Evolutionary conservation across 2,888 invertebrate genomes (phyloP), one percentile per base, ranked within the genome.

Genomic region (Griposia aprilina): DNA sequence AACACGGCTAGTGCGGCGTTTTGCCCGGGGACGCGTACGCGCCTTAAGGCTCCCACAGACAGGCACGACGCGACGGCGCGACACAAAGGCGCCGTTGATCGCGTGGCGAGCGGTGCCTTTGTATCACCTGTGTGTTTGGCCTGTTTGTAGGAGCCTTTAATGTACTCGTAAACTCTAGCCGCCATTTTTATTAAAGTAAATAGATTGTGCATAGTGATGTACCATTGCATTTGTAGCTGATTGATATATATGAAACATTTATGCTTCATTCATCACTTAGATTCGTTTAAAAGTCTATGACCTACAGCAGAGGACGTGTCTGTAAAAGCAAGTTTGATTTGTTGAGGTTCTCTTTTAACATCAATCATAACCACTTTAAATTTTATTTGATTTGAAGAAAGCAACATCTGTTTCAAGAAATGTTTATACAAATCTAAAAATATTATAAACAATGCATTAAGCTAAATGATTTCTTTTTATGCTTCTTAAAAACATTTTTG

Each of bases 311-410:
- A 73, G 30, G 75, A 57, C 62, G 74, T 66, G 41, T 73, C 41
- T 68, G 26, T 74, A 62, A 79, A 67, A 78, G 68, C 73, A 74
- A 75, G 62, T 76, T 82, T 80, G 45, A 77, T 77, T 85, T 79
- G 62, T 71, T 68, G 41, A 72, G 69, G 63, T 68, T 73, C 65
- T 74, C 74, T 85, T 80, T 78, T 74, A 80, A 74, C 76, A 76
- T 86, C 66, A 60, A 86, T 86, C 78, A 60, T n/a, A 65, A 70
- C 26, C 80, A 74, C 73, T 87, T 85, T 76, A 63, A 66, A 77
- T 68, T 65, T 66, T 71, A 50, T 80, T 75, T 76, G 55, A 65
- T 71, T 81, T 81, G 52, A 74, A 85, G 76, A 83, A 81, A 74
- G 62, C 59, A 76, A 70, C 68, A 76, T 52, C 48, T 68, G 67